These are phyloP conservation scores for Puntigrus tetrazona DNA, from an alignment of 2,113 vertebrate genomes.

Conservation along the genomic window DNA sequence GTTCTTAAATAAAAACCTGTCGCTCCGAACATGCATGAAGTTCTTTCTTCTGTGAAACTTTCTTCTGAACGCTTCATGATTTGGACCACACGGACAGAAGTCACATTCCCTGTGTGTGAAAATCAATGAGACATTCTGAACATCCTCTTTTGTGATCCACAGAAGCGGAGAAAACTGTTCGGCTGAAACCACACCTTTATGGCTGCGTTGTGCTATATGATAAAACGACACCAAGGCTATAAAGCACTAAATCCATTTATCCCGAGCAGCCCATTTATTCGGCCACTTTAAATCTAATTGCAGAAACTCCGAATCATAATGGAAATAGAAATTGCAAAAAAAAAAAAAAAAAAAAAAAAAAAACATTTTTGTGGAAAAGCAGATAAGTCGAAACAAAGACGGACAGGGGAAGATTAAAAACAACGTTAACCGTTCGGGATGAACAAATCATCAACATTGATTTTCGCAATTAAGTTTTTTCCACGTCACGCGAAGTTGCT, in stretches of 20 bases:
- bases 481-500: neutral
- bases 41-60: neutral
- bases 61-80: neutral
- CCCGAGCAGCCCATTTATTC: neutral
- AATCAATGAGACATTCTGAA: neutral
- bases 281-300: neutral
- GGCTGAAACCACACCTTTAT: neutral
- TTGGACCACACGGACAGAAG: neutral
- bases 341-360: too few species aligned
- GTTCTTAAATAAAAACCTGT: neutral
- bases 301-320: neutral
- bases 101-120: neutral
- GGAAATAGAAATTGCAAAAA: neutral
- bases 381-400: neutral
- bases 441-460: neutral
- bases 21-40: neutral
- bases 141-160: neutral
- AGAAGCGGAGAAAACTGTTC: neutral
- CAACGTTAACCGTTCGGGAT: neutral
- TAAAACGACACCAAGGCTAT: neutral
- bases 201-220: neutral
- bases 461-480: neutral
- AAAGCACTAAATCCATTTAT: neutral
- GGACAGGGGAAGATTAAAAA: too few species aligned
- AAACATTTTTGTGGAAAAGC: neutral